Conservation (phyloP, 1,140 invertebrate species). For the Nasonia longicornis region DNA sequence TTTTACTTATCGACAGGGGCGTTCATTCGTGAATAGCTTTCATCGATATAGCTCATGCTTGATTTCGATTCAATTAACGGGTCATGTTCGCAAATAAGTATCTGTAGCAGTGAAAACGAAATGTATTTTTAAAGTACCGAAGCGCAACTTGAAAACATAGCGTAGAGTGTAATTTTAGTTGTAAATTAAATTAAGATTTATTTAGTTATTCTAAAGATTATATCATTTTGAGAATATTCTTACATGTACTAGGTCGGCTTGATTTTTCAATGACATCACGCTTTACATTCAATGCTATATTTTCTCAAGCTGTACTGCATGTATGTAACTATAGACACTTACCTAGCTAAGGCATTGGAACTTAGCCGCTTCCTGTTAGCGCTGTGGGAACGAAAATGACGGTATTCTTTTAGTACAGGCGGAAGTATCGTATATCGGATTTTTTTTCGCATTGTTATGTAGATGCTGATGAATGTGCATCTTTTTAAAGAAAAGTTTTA, state of each 20-base stretch:
- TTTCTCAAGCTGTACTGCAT: neutral
- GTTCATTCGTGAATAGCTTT: neutral
- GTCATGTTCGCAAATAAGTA: neutral
- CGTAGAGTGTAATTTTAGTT: neutral
- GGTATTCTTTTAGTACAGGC: conserved; percentile 8
- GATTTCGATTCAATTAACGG: conserved; percentile 22
- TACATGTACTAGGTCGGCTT: neutral
- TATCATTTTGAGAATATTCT: neutral
- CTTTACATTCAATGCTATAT: neutral
- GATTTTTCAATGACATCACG: neutral
- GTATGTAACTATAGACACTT: conserved; percentile 58
- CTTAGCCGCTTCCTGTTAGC: conserved; percentile 81
- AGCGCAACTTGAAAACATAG: neutral
- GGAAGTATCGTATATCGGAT: neutral
- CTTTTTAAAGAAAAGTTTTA: neutral
- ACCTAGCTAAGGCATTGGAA: conserved; percentile 89
- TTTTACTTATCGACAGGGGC: neutral
- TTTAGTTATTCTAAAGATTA: neutral
- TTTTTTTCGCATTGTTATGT: neutral
- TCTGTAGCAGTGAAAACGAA: neutral
- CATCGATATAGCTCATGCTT: neutral
- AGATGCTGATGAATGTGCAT: neutral
- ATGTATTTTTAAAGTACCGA: neutral
- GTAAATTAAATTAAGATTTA: neutral
- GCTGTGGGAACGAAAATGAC: conserved; percentile 69